Base-by-base conservation (phyloP, 2,888 invertebrate species). In the Aquatica leii region DNA sequence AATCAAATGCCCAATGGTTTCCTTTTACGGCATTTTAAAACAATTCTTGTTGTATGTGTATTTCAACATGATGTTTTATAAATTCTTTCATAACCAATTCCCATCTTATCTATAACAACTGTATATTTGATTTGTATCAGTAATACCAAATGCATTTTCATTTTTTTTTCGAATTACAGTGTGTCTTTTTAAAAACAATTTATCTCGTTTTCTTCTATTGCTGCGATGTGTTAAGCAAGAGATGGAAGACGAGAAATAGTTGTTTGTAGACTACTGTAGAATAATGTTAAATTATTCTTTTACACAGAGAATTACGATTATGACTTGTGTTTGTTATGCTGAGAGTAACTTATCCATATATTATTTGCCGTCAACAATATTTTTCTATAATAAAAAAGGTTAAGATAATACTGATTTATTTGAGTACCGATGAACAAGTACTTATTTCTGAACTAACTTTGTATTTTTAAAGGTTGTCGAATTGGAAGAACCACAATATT, bases 261-360 rank as follows among this genome's bases (percentile, higher is more conserved):
- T 35, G 35, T 20, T 56, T 9, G 54, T 54, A 56, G 66, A 61
- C 68, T 68, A 70, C 68, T 66, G 69, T 67, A 68, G 41, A 54
- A 59, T 52, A 55, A 60, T 59, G 56, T 54, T 61, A 57, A 70
- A 60, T 56, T 65, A 62, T 67, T 60, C 62, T 59, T 58, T 58
- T 50, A 51, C 55, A 67, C 40, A 17, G 54, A 70, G 67, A 71
- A 69, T 66, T 70, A 70, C 67, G 66, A 65, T 69, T 70, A 71
- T 70, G 58, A 69, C 66, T 67, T 57, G 56, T 70, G 68, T 69
- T 71, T 70, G 71, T 71, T 67, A 69, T 70, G 69, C 65, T 66
- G 67, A 66, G 68, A 58, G 66, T 63, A 63, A 63, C 59, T 68
- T 69, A 71, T 67, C 67, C 66, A 68, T 71, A 67, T 61, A 55